A percentile compares a stretch with the other conserved stretches of the same genome.
These are phyloP conservation scores for Halcyon badia DNA, from an alignment of 2,797 vertebrate genomes.

Conservation along the genomic window DNA sequence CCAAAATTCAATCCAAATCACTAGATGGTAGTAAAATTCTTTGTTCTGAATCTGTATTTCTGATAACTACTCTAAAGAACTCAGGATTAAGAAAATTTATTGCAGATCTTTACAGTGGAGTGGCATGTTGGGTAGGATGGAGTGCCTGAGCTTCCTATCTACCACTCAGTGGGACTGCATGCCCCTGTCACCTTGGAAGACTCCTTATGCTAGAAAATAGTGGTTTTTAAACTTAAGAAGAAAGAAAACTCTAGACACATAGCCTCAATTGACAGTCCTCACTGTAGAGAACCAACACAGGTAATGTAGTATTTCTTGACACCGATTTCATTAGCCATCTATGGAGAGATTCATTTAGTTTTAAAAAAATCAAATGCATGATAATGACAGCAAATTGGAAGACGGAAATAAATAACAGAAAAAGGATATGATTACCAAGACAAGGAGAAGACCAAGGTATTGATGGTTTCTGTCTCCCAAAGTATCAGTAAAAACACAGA, in stretches of 20 bases:
- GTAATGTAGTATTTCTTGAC: neutral
- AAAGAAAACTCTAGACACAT: neutral
- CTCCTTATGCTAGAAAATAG: neutral
- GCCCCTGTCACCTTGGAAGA: neutral
- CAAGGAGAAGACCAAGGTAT: neutral
- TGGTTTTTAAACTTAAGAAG: neutral
- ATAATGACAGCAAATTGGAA: neutral
- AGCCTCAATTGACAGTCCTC: neutral
- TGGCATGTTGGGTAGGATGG: neutral
- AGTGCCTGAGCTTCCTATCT: neutral
- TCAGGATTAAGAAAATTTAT: neutral
- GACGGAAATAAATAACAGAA: neutral
- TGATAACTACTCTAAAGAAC: neutral
- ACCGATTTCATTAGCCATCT: neutral
- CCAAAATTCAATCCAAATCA: slow-evolving; percentile 9
- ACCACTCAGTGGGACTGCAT: neutral
- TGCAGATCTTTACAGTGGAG: neutral
- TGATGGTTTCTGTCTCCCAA: neutral
- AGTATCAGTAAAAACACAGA: neutral
- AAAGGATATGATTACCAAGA: neutral
- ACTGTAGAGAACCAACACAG: neutral
- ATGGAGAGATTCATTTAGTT: neutral
- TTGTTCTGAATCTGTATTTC: neutral
- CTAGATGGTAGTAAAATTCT: neutral
- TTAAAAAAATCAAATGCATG: neutral